phyloP scores from a whole-genome alignment of 1,140 invertebrate genomes.

The Lasioglossum albipes region DNA sequence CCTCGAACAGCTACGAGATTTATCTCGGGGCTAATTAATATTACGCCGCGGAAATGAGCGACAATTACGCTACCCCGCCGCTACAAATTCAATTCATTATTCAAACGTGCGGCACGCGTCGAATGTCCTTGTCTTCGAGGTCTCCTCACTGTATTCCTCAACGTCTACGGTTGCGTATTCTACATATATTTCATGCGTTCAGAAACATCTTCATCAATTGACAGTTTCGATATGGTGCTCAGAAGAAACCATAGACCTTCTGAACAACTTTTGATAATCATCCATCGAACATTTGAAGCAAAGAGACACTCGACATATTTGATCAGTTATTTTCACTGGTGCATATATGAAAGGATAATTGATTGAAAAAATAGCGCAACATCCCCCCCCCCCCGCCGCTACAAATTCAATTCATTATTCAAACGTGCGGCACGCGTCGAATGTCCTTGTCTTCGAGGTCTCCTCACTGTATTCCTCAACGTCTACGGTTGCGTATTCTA shows the following conservation, averaged over 20 bases:
- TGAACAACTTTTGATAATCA: too few relatives aligned
- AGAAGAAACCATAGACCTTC: too few relatives aligned
- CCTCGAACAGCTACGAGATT: conserved; percentile 3
- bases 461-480: not conserved
- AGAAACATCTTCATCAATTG: not conserved
- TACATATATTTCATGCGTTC: too few relatives aligned
- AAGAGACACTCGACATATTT: too few relatives aligned
- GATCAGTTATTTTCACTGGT: too few relatives aligned
- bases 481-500: not conserved
- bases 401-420: conserved; percentile 34
- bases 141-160: not conserved
- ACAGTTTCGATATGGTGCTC: not conserved
- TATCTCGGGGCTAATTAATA: conserved; percentile 41
- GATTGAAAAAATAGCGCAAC: not conserved
- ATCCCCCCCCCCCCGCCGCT: not conserved
- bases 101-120: not conserved
- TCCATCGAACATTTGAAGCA: too few relatives aligned
- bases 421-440: not conserved
- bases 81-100: conserved; percentile 36
- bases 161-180: not conserved
- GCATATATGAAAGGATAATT: too few relatives aligned
- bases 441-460: not conserved
- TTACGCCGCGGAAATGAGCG: conserved; percentile 18
- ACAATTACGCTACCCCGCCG: conserved; percentile 26
- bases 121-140: not conserved